Evolutionary conservation across 2,113 vertebrate genomes (phyloP), one percentile per base, ranked within the genome.

Genomic region (Verasper variegatus): DNA sequence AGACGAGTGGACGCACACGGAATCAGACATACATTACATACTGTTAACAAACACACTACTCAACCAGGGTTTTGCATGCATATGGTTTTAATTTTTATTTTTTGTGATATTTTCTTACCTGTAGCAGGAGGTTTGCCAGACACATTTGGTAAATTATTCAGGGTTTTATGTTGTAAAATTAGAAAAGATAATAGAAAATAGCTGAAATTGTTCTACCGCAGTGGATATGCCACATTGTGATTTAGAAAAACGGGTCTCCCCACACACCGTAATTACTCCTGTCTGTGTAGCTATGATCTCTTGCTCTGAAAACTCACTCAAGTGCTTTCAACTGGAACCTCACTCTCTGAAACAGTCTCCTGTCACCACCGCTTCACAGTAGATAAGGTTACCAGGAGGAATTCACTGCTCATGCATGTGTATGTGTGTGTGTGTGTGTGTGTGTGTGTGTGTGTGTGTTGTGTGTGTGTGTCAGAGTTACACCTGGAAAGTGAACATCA

Each of bases 341-440:
- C 67, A 24, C 55, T 81, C 71, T n/a, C 51, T 55, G 15, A 61
- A 74, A 59, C 76, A 45, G 31, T 59, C 80, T 74, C 66, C 27
- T 74, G 74, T 79, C 70, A 5, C 47, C 70, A 5, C 47, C 70
- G 31, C 42, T 78, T 70, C 74, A 82, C 72, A 66, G 67, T 42
- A 73, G 75, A 76, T 80, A 64, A 74, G 47, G 64, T 87, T 54
- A 78, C 63, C 51, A n/a, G 2, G 65, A 69, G 75, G 62, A 77
- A 67, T 75, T 27, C 21, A 31, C 21, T 13, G 37, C 24, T 27
- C 17, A 5, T 1, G 51, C 20, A 3, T 9, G 4, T 9, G 51
- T n/a, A 5, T 3, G 8, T 3, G 51, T 52, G 45, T 17, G 18
- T 1, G 20, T 52, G 51, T 5, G 18, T n/a, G 51, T 62, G 23